phyloP scores from a whole-genome alignment of 1,140 invertebrate species.

The Bombus confusus region DNA sequence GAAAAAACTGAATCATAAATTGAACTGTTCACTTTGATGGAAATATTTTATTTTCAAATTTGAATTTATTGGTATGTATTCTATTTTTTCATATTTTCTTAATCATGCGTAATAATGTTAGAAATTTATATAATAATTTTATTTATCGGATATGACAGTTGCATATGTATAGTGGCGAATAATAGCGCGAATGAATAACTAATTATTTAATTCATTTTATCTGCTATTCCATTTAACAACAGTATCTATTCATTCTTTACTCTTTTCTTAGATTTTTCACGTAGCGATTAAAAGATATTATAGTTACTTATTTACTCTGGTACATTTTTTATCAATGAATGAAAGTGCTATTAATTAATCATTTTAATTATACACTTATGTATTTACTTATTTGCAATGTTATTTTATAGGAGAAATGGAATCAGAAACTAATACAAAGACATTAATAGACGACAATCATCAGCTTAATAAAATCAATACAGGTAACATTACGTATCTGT shows the following conservation, averaged over 20 bases:
- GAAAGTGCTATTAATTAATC: background rate
- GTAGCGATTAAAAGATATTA: too few relatives aligned
- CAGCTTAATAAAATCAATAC: background rate
- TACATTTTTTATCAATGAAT: too few relatives aligned
- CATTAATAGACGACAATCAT: background rate
- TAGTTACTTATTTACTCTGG: background rate
- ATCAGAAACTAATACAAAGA: background rate
- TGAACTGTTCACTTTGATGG: constrained; percentile 13
- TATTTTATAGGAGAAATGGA: constrained; percentile 38
- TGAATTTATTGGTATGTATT: constrained; percentile 5
- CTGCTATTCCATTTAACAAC: background rate
- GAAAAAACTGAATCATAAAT: constrained; percentile 1
- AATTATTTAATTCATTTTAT: background rate
- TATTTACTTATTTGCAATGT: background rate
- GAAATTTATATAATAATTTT: background rate
- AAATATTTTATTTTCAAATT: background rate
- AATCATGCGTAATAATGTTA: background rate
- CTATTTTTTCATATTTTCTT: background rate
- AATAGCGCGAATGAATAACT: background rate
- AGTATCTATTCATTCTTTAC: too few relatives aligned
- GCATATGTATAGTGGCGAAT: background rate
- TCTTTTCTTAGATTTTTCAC: too few relatives aligned
- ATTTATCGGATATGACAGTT: background rate
- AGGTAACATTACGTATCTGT: background rate
- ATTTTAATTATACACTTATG: background rate